These are phyloP conservation scores for Corvus cornix DNA, from an alignment of 2,113 vertebrate genomes.

Conservation along the genomic window DNA sequence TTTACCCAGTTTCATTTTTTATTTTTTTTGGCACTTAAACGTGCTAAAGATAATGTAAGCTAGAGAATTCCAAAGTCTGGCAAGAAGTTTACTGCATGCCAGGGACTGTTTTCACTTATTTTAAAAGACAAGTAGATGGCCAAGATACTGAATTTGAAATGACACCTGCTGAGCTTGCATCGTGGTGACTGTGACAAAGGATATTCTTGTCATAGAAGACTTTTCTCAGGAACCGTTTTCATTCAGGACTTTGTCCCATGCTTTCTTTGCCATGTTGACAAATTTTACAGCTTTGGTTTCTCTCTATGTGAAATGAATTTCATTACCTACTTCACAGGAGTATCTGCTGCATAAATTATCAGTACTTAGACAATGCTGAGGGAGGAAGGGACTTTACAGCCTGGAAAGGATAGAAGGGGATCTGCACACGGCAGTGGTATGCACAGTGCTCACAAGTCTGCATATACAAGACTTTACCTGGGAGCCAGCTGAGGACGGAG, in stretches of 20 bases:
- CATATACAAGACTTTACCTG: accelerated
- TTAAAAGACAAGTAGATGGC: constrained; percentile 25
- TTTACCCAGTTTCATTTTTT: neutral
- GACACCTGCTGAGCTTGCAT: constrained; percentile 8
- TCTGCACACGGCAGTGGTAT: accelerated
- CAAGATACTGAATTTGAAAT: constrained; percentile 20
- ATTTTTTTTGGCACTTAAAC: constrained; percentile 11
- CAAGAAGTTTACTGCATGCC: constrained; percentile 8
- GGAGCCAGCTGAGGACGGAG: neutral
- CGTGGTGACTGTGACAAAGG: neutral
- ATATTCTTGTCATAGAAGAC: neutral
- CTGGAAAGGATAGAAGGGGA: neutral
- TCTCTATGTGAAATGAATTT: neutral
- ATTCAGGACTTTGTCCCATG: neutral
- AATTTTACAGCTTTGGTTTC: neutral
- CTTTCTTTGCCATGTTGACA: neutral
- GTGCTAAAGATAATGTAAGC: constrained; percentile 12
- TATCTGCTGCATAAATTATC: neutral
- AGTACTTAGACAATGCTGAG: neutral
- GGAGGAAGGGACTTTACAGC: neutral
- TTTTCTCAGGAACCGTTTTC: neutral
- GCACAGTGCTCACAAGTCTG: neutral
- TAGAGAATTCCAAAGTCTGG: constrained; percentile 27
- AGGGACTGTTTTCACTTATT: constrained; percentile 7
- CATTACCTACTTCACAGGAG: neutral